Conservation (phyloP, 2,888 invertebrate species). For the Trissonchulus latispiculum region DNA sequence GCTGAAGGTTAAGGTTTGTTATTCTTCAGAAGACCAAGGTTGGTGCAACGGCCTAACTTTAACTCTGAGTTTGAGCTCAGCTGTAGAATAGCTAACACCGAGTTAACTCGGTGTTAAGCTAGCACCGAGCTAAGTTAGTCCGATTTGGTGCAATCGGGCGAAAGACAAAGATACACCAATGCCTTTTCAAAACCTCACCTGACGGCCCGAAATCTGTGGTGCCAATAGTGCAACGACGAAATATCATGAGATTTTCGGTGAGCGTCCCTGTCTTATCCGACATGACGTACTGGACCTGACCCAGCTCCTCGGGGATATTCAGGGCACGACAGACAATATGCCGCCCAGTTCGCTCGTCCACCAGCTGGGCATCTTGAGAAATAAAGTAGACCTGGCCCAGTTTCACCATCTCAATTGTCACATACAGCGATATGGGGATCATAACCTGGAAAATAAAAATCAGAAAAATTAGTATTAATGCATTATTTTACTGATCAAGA, state of each 20-base stretch:
- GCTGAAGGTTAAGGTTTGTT: too few relatives aligned
- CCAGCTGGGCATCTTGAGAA: slow-evolving; percentile 72
- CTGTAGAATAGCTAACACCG: too few relatives aligned
- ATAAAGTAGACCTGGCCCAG: slow-evolving; percentile 89
- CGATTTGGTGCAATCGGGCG: too few relatives aligned
- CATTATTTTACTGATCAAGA: neutral
- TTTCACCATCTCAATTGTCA: slow-evolving; percentile 91
- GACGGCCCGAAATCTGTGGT: slow-evolving; percentile 67
- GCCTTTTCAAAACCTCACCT: too few relatives aligned
- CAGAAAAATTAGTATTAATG: neutral
- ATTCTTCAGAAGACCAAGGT: too few relatives aligned
- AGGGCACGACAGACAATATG: slow-evolving; percentile 75
- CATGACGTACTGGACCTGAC: slow-evolving; percentile 86
- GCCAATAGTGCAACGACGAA: slow-evolving; percentile 74
- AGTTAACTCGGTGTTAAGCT: too few relatives aligned
- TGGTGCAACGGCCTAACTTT: too few relatives aligned
- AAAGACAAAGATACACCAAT: too few relatives aligned
- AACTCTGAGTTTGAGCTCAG: too few relatives aligned
- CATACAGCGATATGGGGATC: slow-evolving; percentile 91
- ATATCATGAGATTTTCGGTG: slow-evolving; percentile 95
- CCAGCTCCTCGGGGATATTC: slow-evolving; percentile 93
- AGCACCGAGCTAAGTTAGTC: too few relatives aligned
- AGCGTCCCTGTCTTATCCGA: slow-evolving; percentile 96
- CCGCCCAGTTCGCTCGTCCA: slow-evolving; percentile 65
- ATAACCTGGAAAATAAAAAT: slow-evolving; percentile 58